phyloP scores from a whole-genome alignment of 2,113 vertebrate genomes.

The Podilymbus podiceps region DNA sequence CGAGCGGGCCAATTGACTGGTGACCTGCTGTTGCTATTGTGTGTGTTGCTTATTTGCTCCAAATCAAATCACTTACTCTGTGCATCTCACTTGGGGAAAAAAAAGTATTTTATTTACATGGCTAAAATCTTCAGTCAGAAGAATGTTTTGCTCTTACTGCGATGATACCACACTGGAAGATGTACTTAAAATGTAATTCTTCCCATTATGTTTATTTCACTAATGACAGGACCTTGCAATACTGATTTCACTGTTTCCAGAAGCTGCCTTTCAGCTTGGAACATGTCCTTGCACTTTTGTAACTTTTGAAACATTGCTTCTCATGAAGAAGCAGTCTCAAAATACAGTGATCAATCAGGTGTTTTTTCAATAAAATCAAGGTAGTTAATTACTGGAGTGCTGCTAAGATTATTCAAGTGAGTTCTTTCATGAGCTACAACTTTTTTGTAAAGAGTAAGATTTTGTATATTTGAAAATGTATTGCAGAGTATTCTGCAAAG shows the following conservation, averaged over 20 bases:
- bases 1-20: not conserved
- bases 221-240: not conserved
- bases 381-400: slow-evolving; percentile 13
- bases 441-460: slow-evolving; percentile 50
- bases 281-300: slow-evolving; percentile 48
- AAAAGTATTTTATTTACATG: not conserved
- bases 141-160: not conserved
- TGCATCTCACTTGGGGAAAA: not conserved
- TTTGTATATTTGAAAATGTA: slow-evolving; percentile 58
- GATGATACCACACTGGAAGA: not conserved
- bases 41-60: not conserved
- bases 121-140: not conserved
- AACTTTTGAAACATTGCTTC: slow-evolving; percentile 43
- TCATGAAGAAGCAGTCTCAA: slow-evolving; percentile 39
- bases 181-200: not conserved
- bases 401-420: slow-evolving; percentile 32
- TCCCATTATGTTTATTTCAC: not conserved
- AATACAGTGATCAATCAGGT: slow-evolving; percentile 32
- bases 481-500: slow-evolving; percentile 50
- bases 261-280: slow-evolving; percentile 48
- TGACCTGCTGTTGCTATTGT: not conserved
- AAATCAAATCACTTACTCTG: not conserved
- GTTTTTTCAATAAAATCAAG: not conserved
- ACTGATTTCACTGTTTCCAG: not conserved
- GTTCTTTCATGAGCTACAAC: slow-evolving; percentile 22